These are phyloP conservation scores for Corapipo altera DNA, from an alignment of 2,113 vertebrate species.

Conservation along the genomic window DNA sequence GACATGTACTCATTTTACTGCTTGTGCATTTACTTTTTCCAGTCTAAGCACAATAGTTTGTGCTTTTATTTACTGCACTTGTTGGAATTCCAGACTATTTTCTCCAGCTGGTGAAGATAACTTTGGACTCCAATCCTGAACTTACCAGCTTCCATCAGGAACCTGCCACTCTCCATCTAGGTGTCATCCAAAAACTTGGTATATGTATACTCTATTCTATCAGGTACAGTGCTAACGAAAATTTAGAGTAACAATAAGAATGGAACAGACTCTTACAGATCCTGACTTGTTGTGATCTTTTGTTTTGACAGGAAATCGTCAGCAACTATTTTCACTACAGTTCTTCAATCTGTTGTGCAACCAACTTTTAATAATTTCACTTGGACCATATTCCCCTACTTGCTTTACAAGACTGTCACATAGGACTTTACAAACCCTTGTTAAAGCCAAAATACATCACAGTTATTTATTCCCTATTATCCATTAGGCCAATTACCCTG, in stretches of 20 bases:
- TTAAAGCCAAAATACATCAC: constrained; percentile 19
- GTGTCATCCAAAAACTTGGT: background rate
- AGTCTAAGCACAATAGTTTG: background rate
- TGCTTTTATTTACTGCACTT: constrained; percentile 4
- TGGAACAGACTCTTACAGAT: background rate
- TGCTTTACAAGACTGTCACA: background rate
- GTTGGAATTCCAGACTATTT: background rate
- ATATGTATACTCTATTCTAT: background rate
- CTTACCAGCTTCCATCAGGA: background rate
- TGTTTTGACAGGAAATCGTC: background rate
- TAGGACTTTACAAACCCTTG: background rate
- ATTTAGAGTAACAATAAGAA: background rate
- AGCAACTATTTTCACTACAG: background rate
- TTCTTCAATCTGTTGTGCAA: background rate
- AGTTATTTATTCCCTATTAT: constrained; percentile 15
- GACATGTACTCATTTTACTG: background rate
- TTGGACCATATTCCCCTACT: background rate
- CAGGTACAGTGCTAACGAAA: background rate
- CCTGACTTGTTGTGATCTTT: background rate
- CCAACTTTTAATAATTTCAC: background rate
- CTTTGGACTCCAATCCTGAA: background rate
- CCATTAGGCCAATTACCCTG: background rate
- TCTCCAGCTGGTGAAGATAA: background rate
- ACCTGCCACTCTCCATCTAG: background rate
- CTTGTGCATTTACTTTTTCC: background rate